A percentile compares a stretch with the other conserved stretches of the same genome.
These are phyloP conservation scores for Labeo rohita DNA, from an alignment of 2,113 vertebrate genomes.

Conservation along the genomic window DNA sequence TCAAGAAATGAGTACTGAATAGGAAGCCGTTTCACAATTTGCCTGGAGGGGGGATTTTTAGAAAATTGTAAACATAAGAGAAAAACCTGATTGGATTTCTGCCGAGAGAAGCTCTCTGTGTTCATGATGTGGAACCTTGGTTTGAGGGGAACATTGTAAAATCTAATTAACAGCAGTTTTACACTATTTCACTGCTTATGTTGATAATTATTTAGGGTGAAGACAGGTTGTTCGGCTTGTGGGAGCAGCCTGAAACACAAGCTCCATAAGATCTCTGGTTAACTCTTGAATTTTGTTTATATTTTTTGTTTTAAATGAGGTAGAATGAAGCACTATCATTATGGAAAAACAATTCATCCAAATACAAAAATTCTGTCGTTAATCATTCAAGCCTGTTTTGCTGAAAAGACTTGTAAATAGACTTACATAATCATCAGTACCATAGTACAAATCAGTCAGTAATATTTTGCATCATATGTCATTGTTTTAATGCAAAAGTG, in stretches of 20 bases:
- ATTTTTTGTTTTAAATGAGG: conserved; percentile 1
- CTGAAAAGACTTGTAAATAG: neutral
- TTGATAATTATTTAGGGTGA: conserved; percentile 20
- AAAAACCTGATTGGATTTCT: conserved; percentile 18
- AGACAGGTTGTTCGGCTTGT: conserved; percentile 15
- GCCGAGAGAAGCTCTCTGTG: conserved; percentile 22
- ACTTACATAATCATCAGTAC: neutral
- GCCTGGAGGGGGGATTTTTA: conserved; percentile 11
- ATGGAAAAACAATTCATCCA: neutral
- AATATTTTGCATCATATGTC: neutral
- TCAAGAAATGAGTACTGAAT: neutral
- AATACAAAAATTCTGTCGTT: neutral
- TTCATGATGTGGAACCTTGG: neutral
- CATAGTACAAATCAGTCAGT: neutral
- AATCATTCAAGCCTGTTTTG: neutral
- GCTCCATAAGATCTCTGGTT: neutral
- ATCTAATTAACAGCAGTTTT: conserved; percentile 30
- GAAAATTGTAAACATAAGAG: conserved; percentile 6
- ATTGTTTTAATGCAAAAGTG: neutral
- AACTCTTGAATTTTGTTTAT: neutral
- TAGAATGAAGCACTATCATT: neutral
- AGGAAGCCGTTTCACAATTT: neutral
- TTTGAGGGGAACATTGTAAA: conserved; percentile 6
- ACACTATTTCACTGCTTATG: neutral
- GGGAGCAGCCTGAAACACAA: conserved; percentile 10